Percentiles rank a stretch among this genome's conserved stretches.
phyloP scores from a whole-genome alignment of 2,888 invertebrate species.

The Diaperis boleti region DNA sequence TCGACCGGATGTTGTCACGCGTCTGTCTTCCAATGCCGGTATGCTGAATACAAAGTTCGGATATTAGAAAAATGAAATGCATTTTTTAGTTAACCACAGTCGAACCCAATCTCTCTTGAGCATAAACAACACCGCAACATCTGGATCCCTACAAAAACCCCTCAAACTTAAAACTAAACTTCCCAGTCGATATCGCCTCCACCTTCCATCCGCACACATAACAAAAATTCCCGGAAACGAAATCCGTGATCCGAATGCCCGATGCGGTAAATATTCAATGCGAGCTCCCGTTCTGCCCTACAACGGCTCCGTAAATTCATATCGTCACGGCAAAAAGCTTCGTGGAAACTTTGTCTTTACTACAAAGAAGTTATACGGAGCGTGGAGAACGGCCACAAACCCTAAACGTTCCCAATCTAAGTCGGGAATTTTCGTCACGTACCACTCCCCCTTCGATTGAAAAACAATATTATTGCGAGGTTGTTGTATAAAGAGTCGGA shows the following conservation, averaged over 20 bases:
- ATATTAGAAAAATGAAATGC: too few species aligned
- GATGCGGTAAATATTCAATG: constrained; percentile 36
- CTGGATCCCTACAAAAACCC: too few species aligned
- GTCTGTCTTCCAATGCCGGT: too few species aligned
- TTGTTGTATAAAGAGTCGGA: constrained; percentile 34
- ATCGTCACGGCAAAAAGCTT: constrained; percentile 20
- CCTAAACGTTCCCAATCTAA: constrained; percentile 25
- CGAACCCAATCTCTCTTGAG: too few species aligned
- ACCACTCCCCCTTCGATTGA: constrained; percentile 34
- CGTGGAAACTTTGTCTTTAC: constrained; percentile 27
- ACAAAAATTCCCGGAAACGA: constrained; percentile 11
- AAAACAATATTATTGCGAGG: constrained; percentile 42
- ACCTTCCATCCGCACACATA: background rate
- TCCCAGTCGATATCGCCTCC: too few species aligned
- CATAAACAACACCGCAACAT: too few species aligned
- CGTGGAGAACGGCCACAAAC: constrained; percentile 23
- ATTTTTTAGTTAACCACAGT: too few species aligned
- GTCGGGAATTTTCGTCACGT: constrained; percentile 40
- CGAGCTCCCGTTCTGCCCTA: constrained; percentile 8
- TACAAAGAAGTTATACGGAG: constrained; percentile 20
- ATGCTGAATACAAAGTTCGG: too few species aligned
- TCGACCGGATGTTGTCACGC: too few species aligned
- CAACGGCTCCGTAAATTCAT: constrained; percentile 20
- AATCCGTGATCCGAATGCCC: constrained; percentile 30
- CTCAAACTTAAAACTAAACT: constrained; percentile 1